Evolutionary conservation across 2,113 vertebrate genomes (phyloP).

Genomic region (Maccullochella peelii): DNA sequence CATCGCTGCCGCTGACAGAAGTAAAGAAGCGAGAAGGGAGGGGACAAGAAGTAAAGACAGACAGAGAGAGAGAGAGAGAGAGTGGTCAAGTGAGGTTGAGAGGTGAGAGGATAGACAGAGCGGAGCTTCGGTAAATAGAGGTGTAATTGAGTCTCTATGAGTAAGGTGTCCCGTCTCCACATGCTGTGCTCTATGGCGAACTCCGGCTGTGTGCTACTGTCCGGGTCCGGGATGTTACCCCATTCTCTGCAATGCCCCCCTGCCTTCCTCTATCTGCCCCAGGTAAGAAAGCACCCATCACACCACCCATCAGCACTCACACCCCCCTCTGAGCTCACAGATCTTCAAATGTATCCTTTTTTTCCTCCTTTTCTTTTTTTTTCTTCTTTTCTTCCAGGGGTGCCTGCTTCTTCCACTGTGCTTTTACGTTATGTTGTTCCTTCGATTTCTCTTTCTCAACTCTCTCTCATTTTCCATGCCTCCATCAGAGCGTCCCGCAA

Average conservation of each 20-base stretch:
- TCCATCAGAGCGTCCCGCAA: background rate
- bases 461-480: background rate
- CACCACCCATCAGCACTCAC: constrained; percentile 18
- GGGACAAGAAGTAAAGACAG: constrained; percentile 23
- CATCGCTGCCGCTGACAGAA: constrained; percentile 25
- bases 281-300: constrained; percentile 85
- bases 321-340: background rate
- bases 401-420: background rate
- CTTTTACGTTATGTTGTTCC: background rate
- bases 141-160: constrained; percentile 73
- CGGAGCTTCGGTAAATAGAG: constrained; percentile 46
- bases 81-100: constrained; percentile 64
- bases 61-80: constrained; percentile 15
- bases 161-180: constrained; percentile 86
- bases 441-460: background rate
- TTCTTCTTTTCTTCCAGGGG: background rate
- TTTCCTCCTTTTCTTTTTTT: background rate
- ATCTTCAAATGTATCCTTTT: background rate
- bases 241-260: constrained; percentile 93
- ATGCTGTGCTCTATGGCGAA: constrained; percentile 98
- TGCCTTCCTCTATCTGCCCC: constrained; percentile 96
- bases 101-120: constrained; percentile 64
- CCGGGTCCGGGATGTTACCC: constrained; percentile 94
- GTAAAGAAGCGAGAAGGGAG: constrained; percentile 34
- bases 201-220: constrained; percentile 96